phyloP scores from a whole-genome alignment of 1,140 invertebrate genomes.

The Nixonia krombeini region DNA sequence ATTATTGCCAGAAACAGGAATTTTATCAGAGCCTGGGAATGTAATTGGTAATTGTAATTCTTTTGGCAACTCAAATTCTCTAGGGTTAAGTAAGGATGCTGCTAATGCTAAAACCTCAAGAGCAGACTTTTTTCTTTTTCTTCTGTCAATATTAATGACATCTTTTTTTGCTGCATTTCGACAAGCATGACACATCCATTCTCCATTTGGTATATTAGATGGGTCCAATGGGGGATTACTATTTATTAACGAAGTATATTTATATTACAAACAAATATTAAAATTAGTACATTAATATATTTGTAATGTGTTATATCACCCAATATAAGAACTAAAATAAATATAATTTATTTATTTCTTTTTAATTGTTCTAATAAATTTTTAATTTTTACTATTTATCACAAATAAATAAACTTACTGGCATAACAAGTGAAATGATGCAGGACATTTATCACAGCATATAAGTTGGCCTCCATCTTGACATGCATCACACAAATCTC shows the following conservation, averaged over 20 bases:
- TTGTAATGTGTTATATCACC: no score
- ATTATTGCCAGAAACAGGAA: slow-evolving; percentile 55
- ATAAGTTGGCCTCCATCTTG: slow-evolving; percentile 95
- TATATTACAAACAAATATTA: slow-evolving; percentile 2
- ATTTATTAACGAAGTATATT: neutral
- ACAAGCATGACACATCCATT: slow-evolving; percentile 92
- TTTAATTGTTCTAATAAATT: no score
- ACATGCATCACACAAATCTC: slow-evolving; percentile 93
- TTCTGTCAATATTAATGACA: slow-evolving; percentile 52
- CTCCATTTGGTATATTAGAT: slow-evolving; percentile 89
- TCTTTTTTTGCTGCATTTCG: slow-evolving; percentile 67
- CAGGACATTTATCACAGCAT: slow-evolving; percentile 95
- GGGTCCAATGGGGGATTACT: slow-evolving; percentile 92
- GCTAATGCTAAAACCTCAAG: slow-evolving; percentile 85
- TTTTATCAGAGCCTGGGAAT: slow-evolving; percentile 87
- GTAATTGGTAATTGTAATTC: slow-evolving; percentile 83
- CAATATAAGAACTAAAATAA: no score
- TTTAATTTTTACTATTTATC: neutral
- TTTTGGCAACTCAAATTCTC: slow-evolving; percentile 88
- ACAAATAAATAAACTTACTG: slow-evolving; percentile 78
- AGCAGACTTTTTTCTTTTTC: slow-evolving; percentile 73
- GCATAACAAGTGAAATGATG: slow-evolving; percentile 94
- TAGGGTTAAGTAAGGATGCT: slow-evolving; percentile 87
- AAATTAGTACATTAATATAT: no score
- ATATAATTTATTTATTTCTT: no score